Percentiles rank a stretch among this genome's conserved stretches.
Evolutionary conservation across 2,797 vertebrate genomes (phyloP).

Genomic region (Falco biarmicus): DNA sequence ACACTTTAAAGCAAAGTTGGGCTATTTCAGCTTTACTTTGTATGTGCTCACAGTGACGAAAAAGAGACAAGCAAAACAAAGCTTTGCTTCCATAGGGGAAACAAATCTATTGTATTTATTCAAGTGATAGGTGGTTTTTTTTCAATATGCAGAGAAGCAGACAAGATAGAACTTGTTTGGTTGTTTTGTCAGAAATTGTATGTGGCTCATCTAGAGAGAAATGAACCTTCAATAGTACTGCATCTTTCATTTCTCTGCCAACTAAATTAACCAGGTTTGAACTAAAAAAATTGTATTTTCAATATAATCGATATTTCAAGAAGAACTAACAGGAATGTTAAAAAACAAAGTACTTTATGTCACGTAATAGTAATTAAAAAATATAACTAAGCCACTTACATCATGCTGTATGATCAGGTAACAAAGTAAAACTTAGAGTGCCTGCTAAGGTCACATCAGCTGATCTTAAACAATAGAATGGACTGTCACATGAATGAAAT

Average conservation of each 20-base stretch:
- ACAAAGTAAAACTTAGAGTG: neutral
- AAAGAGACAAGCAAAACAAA: neutral
- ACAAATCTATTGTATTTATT: neutral
- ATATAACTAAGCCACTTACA: neutral
- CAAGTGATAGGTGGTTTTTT: neutral
- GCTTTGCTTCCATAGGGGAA: neutral
- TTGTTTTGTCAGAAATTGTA: neutral
- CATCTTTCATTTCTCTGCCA: neutral
- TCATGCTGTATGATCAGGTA: neutral
- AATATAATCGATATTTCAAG: neutral
- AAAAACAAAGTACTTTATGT: neutral
- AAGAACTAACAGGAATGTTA: neutral
- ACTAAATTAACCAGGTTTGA: neutral
- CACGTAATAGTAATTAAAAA: neutral
- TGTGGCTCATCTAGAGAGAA: neutral
- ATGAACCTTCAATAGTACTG: neutral
- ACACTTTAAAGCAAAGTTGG: neutral
- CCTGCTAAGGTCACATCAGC: neutral
- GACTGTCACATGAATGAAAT: neutral
- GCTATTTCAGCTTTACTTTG: neutral
- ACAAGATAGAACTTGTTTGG: rapidly evolving
- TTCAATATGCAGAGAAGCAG: neutral
- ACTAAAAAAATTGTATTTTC: neutral
- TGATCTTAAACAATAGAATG: neutral
- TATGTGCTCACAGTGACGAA: neutral